Evolutionary conservation across 2,797 vertebrate species (phyloP).

Genomic region (Diglossa cyanea): DNA sequence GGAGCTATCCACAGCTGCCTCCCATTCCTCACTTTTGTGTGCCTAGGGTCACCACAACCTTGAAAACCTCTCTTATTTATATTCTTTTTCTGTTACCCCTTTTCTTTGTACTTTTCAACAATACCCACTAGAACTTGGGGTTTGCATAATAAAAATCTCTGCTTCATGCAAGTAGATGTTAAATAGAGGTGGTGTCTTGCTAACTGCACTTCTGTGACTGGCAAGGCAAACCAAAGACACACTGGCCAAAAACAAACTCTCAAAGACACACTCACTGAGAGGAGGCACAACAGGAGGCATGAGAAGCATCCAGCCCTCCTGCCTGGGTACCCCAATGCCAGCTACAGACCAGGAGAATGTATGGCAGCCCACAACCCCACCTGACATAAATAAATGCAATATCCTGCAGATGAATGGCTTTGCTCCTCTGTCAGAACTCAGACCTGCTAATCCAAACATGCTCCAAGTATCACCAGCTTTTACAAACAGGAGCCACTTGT

Average conservation of each 20-base stretch:
- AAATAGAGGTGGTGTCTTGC: not conserved
- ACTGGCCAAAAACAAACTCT: not conserved
- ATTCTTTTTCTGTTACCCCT: not conserved
- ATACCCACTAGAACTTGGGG: not conserved
- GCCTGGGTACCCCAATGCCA: not conserved
- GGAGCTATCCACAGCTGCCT: not conserved
- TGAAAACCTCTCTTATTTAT: not conserved
- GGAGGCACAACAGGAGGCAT: not conserved
- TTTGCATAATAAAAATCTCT: not conserved
- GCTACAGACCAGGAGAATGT: not conserved
- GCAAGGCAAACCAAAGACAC: not conserved
- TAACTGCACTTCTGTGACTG: not conserved
- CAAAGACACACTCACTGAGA: not conserved
- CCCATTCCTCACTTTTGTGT: not conserved
- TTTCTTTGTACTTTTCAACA: not conserved
- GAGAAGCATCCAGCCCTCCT: not conserved
- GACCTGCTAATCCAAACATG: not conserved
- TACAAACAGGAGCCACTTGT: not conserved
- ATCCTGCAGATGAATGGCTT: not conserved
- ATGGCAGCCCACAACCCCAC: not conserved
- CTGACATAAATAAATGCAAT: not conserved
- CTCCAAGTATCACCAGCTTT: not conserved
- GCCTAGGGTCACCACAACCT: not conserved
- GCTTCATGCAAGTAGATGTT: not conserved
- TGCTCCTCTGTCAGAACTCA: not conserved